Evolutionary conservation across 2,888 invertebrate genomes (phyloP).

Genomic region (Sipha maydis): DNA sequence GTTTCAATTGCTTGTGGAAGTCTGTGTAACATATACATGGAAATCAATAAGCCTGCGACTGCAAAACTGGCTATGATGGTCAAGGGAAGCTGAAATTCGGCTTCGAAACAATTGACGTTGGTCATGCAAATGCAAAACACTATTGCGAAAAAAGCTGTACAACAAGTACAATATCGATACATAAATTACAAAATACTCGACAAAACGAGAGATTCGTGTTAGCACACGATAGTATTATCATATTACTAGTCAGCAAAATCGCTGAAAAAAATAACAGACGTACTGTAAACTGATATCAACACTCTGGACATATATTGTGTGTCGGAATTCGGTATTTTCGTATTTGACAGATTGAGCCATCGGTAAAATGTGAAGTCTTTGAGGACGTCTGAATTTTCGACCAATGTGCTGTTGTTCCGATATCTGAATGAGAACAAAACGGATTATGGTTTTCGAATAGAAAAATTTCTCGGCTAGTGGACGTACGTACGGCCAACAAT

Average conservation of each 20-base stretch:
- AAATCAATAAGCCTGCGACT: conserved; percentile 69
- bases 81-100: conserved; percentile 67
- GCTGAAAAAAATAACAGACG: neutral
- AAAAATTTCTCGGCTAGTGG: neutral
- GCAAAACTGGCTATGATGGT: neutral
- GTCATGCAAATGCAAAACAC: conserved; percentile 70
- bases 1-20: conserved; percentile 76
- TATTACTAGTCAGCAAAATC: too few relatives aligned
- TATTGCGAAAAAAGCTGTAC: conserved; percentile 72
- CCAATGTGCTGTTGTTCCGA: neutral
- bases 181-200: neutral
- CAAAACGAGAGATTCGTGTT: too few relatives aligned
- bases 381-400: neutral
- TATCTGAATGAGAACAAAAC: neutral
- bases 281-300: neutral
- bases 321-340: neutral
- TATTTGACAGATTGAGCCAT: conserved; percentile 15
- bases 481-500: neutral
- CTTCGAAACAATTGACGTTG: conserved; percentile 68
- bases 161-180: neutral
- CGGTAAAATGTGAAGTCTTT: neutral
- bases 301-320: conserved; percentile 25
- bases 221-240: too few relatives aligned
- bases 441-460: too few relatives aligned
- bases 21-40: conserved; percentile 74